Percentiles rank a stretch among this genome's conserved stretches.
Evolutionary conservation across 92 coral and sea anemone species (phyloP).

Genomic region (Meandrina meandrites): DNA sequence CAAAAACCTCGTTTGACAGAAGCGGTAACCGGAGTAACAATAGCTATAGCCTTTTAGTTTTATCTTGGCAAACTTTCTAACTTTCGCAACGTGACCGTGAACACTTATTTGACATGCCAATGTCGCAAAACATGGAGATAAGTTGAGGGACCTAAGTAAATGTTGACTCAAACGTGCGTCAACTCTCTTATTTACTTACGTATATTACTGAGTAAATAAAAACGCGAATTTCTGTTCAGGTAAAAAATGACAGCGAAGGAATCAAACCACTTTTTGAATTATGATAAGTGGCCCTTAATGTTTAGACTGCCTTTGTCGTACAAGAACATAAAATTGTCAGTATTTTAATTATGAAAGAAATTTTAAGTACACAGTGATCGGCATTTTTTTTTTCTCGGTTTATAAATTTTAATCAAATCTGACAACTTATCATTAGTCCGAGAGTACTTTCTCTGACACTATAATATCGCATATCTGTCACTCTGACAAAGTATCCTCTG

Average conservation of each 20-base stretch:
- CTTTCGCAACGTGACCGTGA: neutral
- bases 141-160: neutral
- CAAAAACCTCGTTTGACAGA: neutral
- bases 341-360: neutral
- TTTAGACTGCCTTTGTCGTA: neutral
- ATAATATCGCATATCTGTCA: neutral
- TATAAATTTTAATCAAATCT: constrained; percentile 3
- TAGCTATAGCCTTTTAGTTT: neutral
- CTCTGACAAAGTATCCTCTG: neutral
- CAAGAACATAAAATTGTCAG: neutral
- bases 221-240: neutral
- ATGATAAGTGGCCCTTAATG: neutral
- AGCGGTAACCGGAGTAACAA: neutral
- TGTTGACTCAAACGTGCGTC: constrained; percentile 33
- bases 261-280: neutral
- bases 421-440: neutral
- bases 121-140: constrained; percentile 10
- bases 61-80: neutral
- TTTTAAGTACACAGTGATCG: neutral
- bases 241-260: neutral
- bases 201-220: neutral
- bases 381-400: neutral
- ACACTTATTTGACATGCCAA: neutral
- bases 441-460: neutral
- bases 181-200: constrained; percentile 1